Evolutionary conservation across 2,113 vertebrate genomes (phyloP).

Genomic region (Cyanoramphus novaezelandiae): DNA sequence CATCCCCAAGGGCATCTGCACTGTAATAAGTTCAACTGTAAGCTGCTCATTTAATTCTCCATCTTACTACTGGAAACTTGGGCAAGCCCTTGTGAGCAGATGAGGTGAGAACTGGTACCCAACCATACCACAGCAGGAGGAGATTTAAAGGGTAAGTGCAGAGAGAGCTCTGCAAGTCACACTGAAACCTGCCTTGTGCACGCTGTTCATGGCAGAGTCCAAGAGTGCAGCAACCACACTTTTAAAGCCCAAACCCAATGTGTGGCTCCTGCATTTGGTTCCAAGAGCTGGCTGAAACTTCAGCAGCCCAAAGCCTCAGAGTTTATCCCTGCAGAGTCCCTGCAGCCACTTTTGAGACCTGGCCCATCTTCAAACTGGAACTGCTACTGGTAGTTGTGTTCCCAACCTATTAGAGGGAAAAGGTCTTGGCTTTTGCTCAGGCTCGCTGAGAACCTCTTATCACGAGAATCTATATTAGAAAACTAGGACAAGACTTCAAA

Average conservation of each 20-base stretch:
- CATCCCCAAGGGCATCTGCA: neutral
- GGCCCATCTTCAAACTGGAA: neutral
- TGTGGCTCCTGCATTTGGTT: neutral
- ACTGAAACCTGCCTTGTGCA: neutral
- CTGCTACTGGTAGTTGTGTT: neutral
- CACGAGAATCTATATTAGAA: slow-evolving; percentile 47
- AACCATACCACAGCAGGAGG: neutral
- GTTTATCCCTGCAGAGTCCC: neutral
- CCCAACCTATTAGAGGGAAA: neutral
- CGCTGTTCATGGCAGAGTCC: accelerated
- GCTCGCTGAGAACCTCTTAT: neutral
- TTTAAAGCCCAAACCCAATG: neutral
- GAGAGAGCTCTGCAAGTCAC: neutral
- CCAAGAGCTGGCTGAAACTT: neutral
- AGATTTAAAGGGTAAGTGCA: neutral
- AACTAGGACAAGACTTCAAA: slow-evolving; percentile 53
- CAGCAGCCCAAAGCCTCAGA: neutral
- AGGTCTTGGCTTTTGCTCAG: slow-evolving; percentile 2
- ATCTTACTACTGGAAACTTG: neutral
- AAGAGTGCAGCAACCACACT: neutral
- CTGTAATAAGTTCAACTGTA: neutral
- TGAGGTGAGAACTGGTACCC: neutral
- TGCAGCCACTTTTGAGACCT: neutral
- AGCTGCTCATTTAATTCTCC: neutral
- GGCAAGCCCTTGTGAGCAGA: neutral